Percentiles rank a stretch among this genome's conserved stretches.
Conservation (phyloP, 2,113 vertebrate species). For the Condylura cristata region DNA sequence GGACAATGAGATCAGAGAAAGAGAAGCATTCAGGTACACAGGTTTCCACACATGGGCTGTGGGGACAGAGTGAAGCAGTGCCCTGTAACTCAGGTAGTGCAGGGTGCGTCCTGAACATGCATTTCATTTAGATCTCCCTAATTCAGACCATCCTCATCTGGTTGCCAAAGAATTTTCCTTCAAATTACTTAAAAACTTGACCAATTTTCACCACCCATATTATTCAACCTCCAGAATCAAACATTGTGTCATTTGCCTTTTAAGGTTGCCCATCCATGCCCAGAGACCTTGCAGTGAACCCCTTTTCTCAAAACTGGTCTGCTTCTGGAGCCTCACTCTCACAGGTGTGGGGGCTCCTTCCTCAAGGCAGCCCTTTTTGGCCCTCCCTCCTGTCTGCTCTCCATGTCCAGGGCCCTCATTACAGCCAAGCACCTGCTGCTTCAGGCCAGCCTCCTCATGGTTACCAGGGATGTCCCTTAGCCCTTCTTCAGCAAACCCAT, state of each 20-base stretch:
- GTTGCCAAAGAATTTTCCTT: background rate
- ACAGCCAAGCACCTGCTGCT: slow-evolving; percentile 56
- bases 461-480: slow-evolving; percentile 45
- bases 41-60: too few species aligned
- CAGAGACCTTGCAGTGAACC: background rate
- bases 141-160: background rate
- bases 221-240: background rate
- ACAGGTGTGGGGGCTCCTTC: background rate
- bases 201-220: background rate
- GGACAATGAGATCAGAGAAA: background rate
- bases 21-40: background rate
- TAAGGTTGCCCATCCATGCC: background rate
- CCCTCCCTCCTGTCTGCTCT: background rate
- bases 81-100: accelerated
- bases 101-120: accelerated
- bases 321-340: background rate
- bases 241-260: background rate
- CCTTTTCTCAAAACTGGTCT: background rate
- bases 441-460: slow-evolving; percentile 30
- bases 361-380: background rate
- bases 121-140: background rate
- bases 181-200: background rate
- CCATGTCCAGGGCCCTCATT: background rate
- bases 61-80: background rate
- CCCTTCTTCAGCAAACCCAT: slow-evolving; percentile 3